phyloP scores from a whole-genome alignment of 1,140 invertebrate genomes.

The Apis cerana region DNA sequence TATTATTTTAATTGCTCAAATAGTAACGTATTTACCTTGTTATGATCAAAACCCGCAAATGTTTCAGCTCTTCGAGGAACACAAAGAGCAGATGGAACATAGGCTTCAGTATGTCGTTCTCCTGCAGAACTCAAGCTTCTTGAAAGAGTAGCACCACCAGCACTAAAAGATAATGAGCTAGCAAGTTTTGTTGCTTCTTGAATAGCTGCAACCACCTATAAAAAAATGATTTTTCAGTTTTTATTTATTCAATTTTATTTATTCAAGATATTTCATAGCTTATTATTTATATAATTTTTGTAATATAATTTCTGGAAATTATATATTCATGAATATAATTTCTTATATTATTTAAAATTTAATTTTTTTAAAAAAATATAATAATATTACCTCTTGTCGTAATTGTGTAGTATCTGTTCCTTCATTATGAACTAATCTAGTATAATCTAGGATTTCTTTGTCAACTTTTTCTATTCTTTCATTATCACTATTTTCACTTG shows the following conservation, averaged over 20 bases:
- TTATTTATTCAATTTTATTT: not conserved
- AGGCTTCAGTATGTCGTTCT: slow-evolving; percentile 92
- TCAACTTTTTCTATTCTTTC: slow-evolving; percentile 70
- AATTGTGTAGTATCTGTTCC: slow-evolving; percentile 73
- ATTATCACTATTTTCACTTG: slow-evolving; percentile 71
- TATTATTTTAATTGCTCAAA: not conserved
- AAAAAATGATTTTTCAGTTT: not conserved
- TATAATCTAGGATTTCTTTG: slow-evolving; percentile 76
- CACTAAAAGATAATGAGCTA: slow-evolving; percentile 84
- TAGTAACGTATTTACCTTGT: slow-evolving; percentile 72
- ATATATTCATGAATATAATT: not conserved
- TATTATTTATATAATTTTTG: no score
- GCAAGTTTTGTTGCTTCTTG: slow-evolving; percentile 88
- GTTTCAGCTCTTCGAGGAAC: slow-evolving; percentile 94
- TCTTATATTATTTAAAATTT: not conserved
- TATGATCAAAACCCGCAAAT: slow-evolving; percentile 95
- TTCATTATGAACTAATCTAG: slow-evolving; percentile 74
- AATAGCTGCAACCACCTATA: slow-evolving; percentile 75
- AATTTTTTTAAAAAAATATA: not conserved
- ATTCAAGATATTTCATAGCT: not conserved
- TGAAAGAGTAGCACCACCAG: slow-evolving; percentile 88
- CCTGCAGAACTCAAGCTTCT: slow-evolving; percentile 95
- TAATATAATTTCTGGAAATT: not conserved
- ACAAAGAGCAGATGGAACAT: slow-evolving; percentile 88
- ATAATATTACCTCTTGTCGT: slow-evolving; percentile 74